phyloP scores from a whole-genome alignment of 2,797 vertebrate genomes.

The Myotis myotis region DNA sequence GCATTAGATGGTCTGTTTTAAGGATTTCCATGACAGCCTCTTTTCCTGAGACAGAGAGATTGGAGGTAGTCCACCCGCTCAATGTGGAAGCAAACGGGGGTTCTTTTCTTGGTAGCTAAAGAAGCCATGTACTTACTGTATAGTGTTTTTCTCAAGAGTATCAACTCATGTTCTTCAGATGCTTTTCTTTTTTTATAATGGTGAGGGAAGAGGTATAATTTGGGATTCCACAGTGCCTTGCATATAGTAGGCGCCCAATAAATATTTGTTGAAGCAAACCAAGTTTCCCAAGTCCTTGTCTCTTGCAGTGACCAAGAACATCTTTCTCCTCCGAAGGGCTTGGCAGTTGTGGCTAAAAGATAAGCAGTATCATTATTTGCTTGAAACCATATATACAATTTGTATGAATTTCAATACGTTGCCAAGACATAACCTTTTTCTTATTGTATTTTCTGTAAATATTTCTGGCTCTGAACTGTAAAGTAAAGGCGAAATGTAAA shows the following conservation, averaged over 20 bases:
- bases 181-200: slow-evolving; percentile 60
- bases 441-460: slow-evolving; percentile 92
- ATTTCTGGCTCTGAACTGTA: slow-evolving; percentile 89
- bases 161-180: slow-evolving; percentile 57
- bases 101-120: background rate
- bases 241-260: slow-evolving; percentile 76
- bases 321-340: slow-evolving; percentile 76
- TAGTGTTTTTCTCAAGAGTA: slow-evolving; percentile 63
- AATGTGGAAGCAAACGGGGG: background rate
- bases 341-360: slow-evolving; percentile 79
- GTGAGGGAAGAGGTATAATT: slow-evolving; percentile 64
- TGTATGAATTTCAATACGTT: slow-evolving; percentile 84
- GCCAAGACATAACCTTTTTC: slow-evolving; percentile 86
- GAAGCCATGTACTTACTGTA: slow-evolving; percentile 57
- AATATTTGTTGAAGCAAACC: slow-evolving; percentile 73
- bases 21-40: slow-evolving; percentile 1
- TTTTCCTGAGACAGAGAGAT: background rate
- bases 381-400: slow-evolving; percentile 80
- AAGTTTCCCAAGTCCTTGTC: slow-evolving; percentile 70
- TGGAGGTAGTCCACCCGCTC: background rate
- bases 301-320: slow-evolving; percentile 71
- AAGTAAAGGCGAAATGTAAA: slow-evolving; percentile 93
- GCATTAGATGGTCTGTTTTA: background rate
- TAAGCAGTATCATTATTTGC: slow-evolving; percentile 78
- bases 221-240: slow-evolving; percentile 71